phyloP scores from a whole-genome alignment of 2,113 vertebrate species.

The Regulus satrapa region DNA sequence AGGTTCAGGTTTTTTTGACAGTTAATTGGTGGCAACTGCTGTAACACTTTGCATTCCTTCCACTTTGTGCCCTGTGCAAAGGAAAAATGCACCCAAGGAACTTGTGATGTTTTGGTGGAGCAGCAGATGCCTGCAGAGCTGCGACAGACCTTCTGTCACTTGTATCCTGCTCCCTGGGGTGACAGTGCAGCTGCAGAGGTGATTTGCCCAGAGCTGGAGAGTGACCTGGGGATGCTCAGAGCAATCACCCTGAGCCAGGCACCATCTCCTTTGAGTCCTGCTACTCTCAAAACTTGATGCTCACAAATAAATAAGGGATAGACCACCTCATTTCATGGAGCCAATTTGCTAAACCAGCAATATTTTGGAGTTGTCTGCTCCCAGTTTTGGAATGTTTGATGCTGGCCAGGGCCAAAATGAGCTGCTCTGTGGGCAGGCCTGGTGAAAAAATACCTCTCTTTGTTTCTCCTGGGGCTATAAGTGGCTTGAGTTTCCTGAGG shows the following conservation, averaged over 20 bases:
- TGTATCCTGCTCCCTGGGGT: background rate
- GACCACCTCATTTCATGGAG: fast-evolving
- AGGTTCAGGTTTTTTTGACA: background rate
- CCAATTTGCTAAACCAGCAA: background rate
- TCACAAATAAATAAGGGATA: background rate
- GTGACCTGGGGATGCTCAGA: background rate
- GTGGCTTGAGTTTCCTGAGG: slow-evolving; percentile 43
- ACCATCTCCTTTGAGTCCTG: background rate
- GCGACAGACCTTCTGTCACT: background rate
- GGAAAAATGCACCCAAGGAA: background rate
- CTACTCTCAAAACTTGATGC: background rate
- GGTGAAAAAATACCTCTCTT: background rate
- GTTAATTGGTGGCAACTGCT: background rate
- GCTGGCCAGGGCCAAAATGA: background rate
- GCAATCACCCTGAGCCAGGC: background rate
- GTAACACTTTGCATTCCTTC: background rate
- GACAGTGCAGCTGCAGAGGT: background rate
- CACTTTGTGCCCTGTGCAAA: background rate
- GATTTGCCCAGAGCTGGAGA: background rate
- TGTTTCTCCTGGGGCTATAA: background rate
- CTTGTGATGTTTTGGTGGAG: background rate
- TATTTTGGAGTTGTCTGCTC: background rate
- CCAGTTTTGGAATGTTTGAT: background rate
- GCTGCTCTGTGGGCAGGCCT: background rate
- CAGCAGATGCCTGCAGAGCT: background rate